phyloP scores from a whole-genome alignment of 2,797 vertebrate genomes.

The Euthynnus affinis region DNA sequence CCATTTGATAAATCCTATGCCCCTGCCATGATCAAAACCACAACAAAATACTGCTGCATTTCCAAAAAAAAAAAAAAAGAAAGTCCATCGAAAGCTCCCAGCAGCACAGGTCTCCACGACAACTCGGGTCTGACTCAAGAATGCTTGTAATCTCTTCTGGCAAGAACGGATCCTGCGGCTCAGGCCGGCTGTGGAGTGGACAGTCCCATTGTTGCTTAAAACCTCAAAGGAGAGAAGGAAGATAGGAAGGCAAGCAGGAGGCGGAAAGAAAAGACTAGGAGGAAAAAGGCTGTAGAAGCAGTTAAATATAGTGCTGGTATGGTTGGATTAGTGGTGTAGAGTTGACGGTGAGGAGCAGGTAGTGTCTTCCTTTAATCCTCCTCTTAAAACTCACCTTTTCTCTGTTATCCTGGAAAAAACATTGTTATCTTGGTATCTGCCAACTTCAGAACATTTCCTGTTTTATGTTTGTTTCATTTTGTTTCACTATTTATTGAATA shows the following conservation, averaged over 20 bases:
- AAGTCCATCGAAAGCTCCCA: constrained; percentile 35
- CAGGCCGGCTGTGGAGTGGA: constrained; percentile 86
- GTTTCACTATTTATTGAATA: background rate
- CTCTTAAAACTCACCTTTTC: constrained; percentile 72
- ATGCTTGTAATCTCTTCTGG: constrained; percentile 89
- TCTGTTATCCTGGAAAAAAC: constrained; percentile 78
- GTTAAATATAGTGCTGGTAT: constrained; percentile 63
- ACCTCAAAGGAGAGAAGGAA: constrained; percentile 86
- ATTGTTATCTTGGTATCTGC: constrained; percentile 31
- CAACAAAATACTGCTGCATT: constrained; percentile 1
- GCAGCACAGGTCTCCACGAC: constrained; percentile 81
- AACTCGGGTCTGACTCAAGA: constrained; percentile 85
- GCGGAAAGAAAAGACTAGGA: constrained; percentile 47
- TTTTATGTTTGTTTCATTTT: background rate
- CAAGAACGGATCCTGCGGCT: constrained; percentile 81
- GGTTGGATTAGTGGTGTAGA: constrained; percentile 53
- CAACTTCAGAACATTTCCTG: background rate
- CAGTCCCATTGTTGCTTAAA: constrained; percentile 87
- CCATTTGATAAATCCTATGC: background rate
- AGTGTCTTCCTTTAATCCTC: constrained; percentile 66
- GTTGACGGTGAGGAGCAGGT: constrained; percentile 50
- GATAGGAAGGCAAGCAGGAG: constrained; percentile 72
- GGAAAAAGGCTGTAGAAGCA: constrained; percentile 49
- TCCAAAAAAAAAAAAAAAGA: constrained; percentile 6
- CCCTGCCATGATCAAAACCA: background rate